Conservation (phyloP, 2,797 vertebrate species). For the Bradypodion pumilum region DNA sequence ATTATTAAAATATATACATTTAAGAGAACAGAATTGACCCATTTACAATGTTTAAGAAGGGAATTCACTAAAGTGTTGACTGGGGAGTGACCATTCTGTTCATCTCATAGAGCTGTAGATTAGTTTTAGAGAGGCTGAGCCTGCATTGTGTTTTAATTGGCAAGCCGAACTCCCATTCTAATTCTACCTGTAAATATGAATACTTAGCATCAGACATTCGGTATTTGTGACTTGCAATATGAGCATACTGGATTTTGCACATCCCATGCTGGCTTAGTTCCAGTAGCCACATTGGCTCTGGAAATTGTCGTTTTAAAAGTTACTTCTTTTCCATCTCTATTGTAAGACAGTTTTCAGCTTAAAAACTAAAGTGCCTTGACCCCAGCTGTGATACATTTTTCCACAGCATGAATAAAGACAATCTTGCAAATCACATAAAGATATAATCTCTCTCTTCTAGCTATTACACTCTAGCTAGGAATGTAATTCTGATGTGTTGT, state of each 20-base stretch:
- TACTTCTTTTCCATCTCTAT: not conserved
- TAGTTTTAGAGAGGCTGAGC: slow-evolving; percentile 25
- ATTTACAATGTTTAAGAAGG: slow-evolving; percentile 37
- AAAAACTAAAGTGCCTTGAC: too few species aligned
- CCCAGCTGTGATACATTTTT: not conserved
- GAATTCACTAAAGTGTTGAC: slow-evolving; percentile 25
- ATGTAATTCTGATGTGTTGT: not conserved
- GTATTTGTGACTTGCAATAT: not conserved
- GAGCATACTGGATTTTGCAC: not conserved
- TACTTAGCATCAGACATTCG: not conserved
- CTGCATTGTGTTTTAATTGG: slow-evolving; percentile 22
- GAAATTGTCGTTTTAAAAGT: too few species aligned
- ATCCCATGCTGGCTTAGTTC: too few species aligned
- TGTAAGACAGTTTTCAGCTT: not conserved
- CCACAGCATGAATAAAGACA: not conserved
- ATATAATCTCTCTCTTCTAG: not conserved
- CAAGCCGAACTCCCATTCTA: not conserved
- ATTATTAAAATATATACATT: slow-evolving; percentile 45
- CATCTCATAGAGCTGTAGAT: slow-evolving; percentile 39
- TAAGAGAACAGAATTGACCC: slow-evolving; percentile 26
- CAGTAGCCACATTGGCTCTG: too few species aligned
- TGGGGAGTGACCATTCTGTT: slow-evolving; percentile 22
- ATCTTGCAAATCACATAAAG: not conserved
- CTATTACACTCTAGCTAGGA: not conserved
- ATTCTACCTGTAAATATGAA: not conserved